Evolutionary conservation across 2,888 invertebrate genomes (phyloP).

Genomic region (Drosophila algonquin): DNA sequence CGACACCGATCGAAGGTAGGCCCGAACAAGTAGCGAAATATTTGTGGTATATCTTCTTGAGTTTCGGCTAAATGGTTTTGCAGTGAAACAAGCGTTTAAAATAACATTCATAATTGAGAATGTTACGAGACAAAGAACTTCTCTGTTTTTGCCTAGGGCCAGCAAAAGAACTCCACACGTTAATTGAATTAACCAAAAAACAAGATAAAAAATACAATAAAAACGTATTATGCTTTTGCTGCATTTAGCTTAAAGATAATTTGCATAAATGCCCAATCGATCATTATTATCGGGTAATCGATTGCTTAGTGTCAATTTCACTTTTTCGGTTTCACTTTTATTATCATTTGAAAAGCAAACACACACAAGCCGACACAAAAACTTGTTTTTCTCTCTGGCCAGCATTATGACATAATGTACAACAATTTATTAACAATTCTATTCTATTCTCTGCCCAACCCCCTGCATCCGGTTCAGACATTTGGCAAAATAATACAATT

Average conservation of each 20-base stretch:
- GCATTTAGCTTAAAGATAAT: constrained; percentile 65
- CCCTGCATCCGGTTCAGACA: constrained; percentile 62
- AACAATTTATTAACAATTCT: not conserved
- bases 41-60: constrained; percentile 13
- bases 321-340: constrained; percentile 60
- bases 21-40: constrained; percentile 66
- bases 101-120: constrained; percentile 33
- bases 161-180: constrained; percentile 39
- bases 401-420: constrained; percentile 59
- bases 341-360: constrained; percentile 14
- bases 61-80: no score
- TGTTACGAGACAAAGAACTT: constrained; percentile 40
- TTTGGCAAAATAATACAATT: constrained; percentile 45
- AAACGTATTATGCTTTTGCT: constrained; percentile 52
- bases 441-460: constrained; percentile 26
- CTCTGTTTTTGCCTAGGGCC: constrained; percentile 38
- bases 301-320: constrained; percentile 60
- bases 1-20: constrained; percentile 60
- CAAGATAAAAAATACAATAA: not conserved
- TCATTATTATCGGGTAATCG: constrained; percentile 62
- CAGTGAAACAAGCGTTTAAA: constrained; percentile 27
- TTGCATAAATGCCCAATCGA: constrained; percentile 61
- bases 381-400: constrained; percentile 16
- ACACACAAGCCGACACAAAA: not conserved
- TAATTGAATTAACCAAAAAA: constrained; percentile 66